Base-by-base conservation (phyloP, 2,797 vertebrate genomes). In the Denticeps clupeoides region DNA sequence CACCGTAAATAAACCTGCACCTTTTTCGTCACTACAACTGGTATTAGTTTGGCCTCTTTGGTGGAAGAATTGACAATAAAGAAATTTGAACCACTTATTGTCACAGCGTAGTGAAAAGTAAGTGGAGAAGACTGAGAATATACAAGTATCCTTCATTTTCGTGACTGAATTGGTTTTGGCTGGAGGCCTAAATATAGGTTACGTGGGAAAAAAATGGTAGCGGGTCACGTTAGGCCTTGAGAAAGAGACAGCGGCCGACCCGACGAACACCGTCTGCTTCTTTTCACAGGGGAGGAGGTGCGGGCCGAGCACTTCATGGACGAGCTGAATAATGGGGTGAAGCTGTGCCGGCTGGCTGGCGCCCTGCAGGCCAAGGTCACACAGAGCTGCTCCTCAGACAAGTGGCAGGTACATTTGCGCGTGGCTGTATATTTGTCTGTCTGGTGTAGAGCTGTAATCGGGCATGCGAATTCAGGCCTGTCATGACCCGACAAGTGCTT, bases 251-350 rank as follows among this genome's bases (percentile, higher is more conserved):
- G n/a, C n/a, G n/a, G n/a, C n/a, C n/a, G n/a, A n/a, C n/a, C n/a
- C n/a, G n/a, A n/a, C n/a, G n/a, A n/a, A n/a, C n/a, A n/a, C n/a
- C n/a, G n/a, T n/a, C n/a, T n/a, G n/a, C n/a, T n/a, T n/a, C n/a
- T n/a, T n/a, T n/a, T n/a, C 61, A 38, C 70, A 98, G 95, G 82
- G 50, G 72, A 73, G 53, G 81, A 89, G 57, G 71, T 99, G 42
- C 75, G 78, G 64, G 81, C 84, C 0, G 91, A 97, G 52, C 78
- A 65, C 11, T 87, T 99, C 59, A 84, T 99, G 77, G 82, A 89
- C 57, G 91, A 97, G 56, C 85, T 99, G 57, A 85, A 95, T 67
- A 99, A 93, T 47, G 94, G 95, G 1, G 91, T 87, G 9, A 75
- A 89, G 15, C 81, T 99, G 18, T 98, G 94, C 65, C 83, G 85